Percentiles rank a stretch among this genome's conserved stretches.
Conservation (phyloP, 2,797 vertebrate genomes). For the Catamblyrhynchus diadema region DNA sequence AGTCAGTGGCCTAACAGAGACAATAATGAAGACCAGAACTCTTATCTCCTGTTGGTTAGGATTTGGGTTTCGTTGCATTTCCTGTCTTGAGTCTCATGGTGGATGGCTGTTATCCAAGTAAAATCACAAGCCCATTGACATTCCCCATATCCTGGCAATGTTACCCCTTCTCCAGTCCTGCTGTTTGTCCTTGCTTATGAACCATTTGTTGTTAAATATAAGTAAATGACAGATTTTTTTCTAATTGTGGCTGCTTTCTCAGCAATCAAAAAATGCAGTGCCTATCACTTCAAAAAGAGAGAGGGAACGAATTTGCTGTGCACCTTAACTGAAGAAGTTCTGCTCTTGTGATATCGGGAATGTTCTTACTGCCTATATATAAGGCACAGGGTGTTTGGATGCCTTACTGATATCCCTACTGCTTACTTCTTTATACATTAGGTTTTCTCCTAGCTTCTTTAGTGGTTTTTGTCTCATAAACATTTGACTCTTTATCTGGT, state of each 20-base stretch:
- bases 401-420: not conserved
- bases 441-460: not conserved
- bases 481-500: not conserved
- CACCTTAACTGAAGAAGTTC: not conserved
- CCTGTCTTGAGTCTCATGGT: not conserved
- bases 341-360: not conserved
- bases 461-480: not conserved
- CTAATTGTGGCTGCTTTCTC: not conserved
- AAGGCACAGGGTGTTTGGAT: not conserved
- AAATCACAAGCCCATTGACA: not conserved
- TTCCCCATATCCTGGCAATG: not conserved
- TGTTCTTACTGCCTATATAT: not conserved
- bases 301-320: not conserved
- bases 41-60: not conserved
- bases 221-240: not conserved
- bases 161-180: not conserved
- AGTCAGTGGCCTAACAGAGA: not conserved
- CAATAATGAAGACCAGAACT: not conserved
- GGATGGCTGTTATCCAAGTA: not conserved
- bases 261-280: not conserved
- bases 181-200: not conserved
- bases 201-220: no score
- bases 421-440: not conserved
- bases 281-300: not conserved
- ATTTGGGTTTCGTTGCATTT: not conserved